Evolutionary conservation across 2,113 vertebrate species (phyloP), one percentile per base, ranked within the genome.

Genomic region (Alligator sinensis): DNA sequence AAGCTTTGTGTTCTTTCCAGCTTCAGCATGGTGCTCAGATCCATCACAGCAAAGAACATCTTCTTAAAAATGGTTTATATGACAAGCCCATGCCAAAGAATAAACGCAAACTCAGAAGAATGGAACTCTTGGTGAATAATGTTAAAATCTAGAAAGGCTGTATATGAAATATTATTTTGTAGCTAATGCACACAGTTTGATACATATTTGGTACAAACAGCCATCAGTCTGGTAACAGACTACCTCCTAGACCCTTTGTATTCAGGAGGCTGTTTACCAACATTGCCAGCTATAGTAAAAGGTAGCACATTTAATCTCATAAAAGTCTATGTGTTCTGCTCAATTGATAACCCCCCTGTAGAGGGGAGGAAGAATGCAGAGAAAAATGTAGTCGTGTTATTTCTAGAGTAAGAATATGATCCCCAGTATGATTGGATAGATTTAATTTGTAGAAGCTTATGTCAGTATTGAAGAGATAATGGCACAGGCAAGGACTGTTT

Each of bases 61-160:
- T 99, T 79, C 98, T 99, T 92, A 99, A 97, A 96, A 99, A 98
- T 83, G 99, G 99, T 87, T 98, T 99, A 95, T 99, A 99, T 57
- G 97, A 99, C 96, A 99, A 99, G 74, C 98, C 98, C 34, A 98
- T 99, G 99, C 99, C 99, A 97, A 99, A 98, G 96, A 99, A 99
- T 98, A 99, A 99, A 93, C 99, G 99, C 92, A 99, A 99, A 97
- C 99, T 99, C 77, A 99, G 99, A 97, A 98, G 98, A 97, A 99
- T 99, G 99, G 99, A 99, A 94, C 99, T 99, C 79, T 97, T 99
- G 68, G 98, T 99, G 85, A 98, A 98, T 59, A 99, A 99, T 95
- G 95, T 98, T 93, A 98, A 98, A 97, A 98, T 99, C 97, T 99
- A 99, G 94, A 81, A 70, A 78, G 94, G 9, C 77, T 94, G 47